These are phyloP conservation scores for Prietella phreatophila DNA, from an alignment of 2,113 vertebrate genomes.

Conservation along the genomic window DNA sequence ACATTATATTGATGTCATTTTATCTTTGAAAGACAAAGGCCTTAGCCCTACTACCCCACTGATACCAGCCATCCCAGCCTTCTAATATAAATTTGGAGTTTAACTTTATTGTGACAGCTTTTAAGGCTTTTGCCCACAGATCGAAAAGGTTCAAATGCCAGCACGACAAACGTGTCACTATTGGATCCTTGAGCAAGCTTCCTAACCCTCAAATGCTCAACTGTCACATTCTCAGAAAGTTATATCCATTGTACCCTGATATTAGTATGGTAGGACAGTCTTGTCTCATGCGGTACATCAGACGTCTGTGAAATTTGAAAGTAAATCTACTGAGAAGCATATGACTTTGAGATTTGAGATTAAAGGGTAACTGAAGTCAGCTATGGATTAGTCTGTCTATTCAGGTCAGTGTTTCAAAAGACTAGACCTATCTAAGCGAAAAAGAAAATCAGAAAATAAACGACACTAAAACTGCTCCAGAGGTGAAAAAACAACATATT, in stretches of 20 bases:
- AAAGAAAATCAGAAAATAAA: not conserved
- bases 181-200: not conserved
- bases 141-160: not conserved
- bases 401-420: not conserved
- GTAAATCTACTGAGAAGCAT: conserved; percentile 9
- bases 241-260: not conserved
- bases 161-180: not conserved
- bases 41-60: not conserved
- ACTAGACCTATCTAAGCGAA: not conserved
- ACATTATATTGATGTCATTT: not conserved
- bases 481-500: not conserved
- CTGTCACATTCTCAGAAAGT: not conserved
- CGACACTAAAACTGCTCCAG: not conserved
- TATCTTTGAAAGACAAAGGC: not conserved
- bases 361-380: conserved; percentile 5
- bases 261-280: not conserved
- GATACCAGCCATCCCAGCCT: not conserved
- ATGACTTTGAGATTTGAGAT: conserved; percentile 17
- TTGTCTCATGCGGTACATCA: not conserved
- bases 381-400: not conserved
- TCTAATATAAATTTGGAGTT: not conserved
- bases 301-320: conserved; percentile 8
- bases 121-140: not conserved
- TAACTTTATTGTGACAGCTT: not conserved
- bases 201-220: not conserved